Evolutionary conservation across 2,113 vertebrate genomes (phyloP), one percentile per base, ranked within the genome.

Genomic region (Colistium nudipinnis): DNA sequence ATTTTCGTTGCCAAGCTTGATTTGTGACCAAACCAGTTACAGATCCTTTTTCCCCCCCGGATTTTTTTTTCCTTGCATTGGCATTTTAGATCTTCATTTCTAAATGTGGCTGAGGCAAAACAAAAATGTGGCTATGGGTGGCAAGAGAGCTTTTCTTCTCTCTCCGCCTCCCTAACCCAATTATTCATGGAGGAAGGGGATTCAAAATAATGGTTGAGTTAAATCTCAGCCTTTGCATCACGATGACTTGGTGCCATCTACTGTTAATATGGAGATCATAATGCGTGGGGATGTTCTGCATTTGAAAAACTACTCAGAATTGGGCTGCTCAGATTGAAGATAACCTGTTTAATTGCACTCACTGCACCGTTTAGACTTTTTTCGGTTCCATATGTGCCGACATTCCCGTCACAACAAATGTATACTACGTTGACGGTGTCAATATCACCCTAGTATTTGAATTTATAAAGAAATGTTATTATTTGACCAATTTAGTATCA

Each of bases 201-300:
- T 54, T 67, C 13, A 67, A 44, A 80, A 73, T 51, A 52, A 77
- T 59, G 70, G 59, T 6, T 7, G 48, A 76, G 56, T 71, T 57
- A 43, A 75, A 76, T 52, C 66, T 59, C 27, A 30, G 10, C 38
- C 65, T 80, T 62, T 75, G 70, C 62, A 74, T 64, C 70, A 86
- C 71, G 80, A 91, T 86, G 76, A 88, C 81, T 79, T 92, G 90
- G 91, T 92, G 92, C 92, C 92, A 93, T 92, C 92, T 93, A 89
- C 91, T 93, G 92, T 92, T 91, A 89, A 85, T 85, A 78, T 51
- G 66, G 78, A 84, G 80, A 82, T 79, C 30, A 71, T 66, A 75
- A 67, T 80, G 61, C 54, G 64, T n/a, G 24, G 17, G 62, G 56
- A 54, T 64, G 22, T 53, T 30, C 3, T 61, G 43, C 57, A 56